Evolutionary conservation across 2,888 invertebrate genomes (phyloP).

Genomic region (Odontocolon sp.): DNA sequence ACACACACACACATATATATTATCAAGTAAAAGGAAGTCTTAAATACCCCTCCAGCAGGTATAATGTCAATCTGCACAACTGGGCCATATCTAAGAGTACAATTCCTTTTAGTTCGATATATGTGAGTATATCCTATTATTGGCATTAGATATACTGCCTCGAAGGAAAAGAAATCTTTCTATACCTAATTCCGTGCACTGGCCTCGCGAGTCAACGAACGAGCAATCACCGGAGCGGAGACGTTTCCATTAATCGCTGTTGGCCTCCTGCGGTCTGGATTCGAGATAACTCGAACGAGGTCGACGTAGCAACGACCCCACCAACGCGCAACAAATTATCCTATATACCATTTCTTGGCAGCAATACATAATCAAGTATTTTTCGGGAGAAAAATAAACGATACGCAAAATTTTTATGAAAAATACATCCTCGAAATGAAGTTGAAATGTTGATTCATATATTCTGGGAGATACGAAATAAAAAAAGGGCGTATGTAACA

Average conservation of each 20-base stretch:
- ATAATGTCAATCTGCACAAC: constrained; percentile 35
- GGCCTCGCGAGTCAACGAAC: constrained; percentile 69
- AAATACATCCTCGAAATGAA: no score
- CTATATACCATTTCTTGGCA: background rate
- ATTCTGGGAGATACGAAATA: no score
- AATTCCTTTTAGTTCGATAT: background rate
- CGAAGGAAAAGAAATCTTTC: background rate
- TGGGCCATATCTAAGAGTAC: no score
- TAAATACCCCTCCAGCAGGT: background rate
- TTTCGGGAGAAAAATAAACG: no score
- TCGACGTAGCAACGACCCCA: constrained; percentile 55
- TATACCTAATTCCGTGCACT: constrained; percentile 42
- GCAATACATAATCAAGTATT: background rate
- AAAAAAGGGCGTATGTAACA: background rate
- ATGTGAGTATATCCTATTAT: background rate
- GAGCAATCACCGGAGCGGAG: constrained; percentile 60
- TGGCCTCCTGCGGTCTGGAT: constrained; percentile 49
- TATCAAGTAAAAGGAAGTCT: constrained; percentile 30
- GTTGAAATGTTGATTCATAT: no score
- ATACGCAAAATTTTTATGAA: no score
- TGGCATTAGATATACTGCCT: constrained; percentile 18
- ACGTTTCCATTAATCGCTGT: constrained; percentile 68
- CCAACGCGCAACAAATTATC: constrained; percentile 12
- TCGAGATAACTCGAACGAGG: constrained; percentile 57
- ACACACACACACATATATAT: constrained; percentile 3